A percentile compares a stretch with the other conserved stretches of the same genome.
Conservation (phyloP, 2,888 invertebrate species). For the Taphrorychus bicolor region DNA sequence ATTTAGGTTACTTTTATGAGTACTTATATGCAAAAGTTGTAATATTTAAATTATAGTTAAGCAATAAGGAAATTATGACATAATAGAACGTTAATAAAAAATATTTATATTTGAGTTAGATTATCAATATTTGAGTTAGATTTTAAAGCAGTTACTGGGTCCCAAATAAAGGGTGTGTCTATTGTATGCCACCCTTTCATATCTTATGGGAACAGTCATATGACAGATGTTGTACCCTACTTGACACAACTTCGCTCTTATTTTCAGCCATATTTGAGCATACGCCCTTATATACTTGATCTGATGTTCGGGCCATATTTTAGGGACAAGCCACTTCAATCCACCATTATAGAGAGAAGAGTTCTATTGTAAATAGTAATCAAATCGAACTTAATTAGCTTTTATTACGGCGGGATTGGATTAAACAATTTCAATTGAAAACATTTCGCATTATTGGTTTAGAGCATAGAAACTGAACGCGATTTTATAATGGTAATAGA, state of each 20-base stretch:
- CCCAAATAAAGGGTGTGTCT: conserved; percentile 52
- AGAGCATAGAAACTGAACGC: too few relatives aligned
- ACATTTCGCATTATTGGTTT: neutral
- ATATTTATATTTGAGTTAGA: too few relatives aligned
- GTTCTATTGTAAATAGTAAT: conserved; percentile 22
- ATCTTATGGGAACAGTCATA: conserved; percentile 51
- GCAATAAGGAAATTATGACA: too few relatives aligned
- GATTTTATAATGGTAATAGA: too few relatives aligned
- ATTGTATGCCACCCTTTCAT: conserved; percentile 48
- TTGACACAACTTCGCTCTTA: conserved; percentile 48
- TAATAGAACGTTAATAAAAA: too few relatives aligned
- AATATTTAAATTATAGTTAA: too few relatives aligned
- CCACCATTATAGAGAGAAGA: conserved; percentile 39
- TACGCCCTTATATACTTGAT: conserved; percentile 41
- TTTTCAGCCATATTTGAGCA: conserved; percentile 36
- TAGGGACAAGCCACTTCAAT: conserved; percentile 46
- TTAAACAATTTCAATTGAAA: neutral
- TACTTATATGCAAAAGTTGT: neutral
- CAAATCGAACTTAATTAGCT: conserved; percentile 17
- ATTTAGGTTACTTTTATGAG: neutral
- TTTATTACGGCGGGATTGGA: neutral
- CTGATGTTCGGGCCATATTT: conserved; percentile 45
- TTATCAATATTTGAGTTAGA: neutral
- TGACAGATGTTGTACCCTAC: conserved; percentile 53
- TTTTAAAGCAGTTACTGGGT: conserved; percentile 12